Evolutionary conservation across 23 tunicate species (phyloP).

Genomic region (Botrylloides violaceus): DNA sequence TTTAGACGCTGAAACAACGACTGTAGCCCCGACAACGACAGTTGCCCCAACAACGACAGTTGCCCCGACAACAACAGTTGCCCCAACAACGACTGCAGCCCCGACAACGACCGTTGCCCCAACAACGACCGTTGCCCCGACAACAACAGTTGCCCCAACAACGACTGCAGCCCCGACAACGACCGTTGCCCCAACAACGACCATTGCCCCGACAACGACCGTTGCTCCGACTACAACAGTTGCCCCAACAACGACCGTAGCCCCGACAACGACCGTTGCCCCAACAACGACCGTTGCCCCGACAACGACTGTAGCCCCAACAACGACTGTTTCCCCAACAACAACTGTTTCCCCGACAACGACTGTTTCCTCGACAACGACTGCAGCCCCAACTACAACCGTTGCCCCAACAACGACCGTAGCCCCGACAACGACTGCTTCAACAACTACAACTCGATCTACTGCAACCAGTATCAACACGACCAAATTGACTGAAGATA

Average conservation of each 20-base stretch:
- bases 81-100: not conserved
- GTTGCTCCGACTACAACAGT: not conserved
- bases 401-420: not conserved
- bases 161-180: not conserved
- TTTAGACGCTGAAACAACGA: too few relatives aligned
- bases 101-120: not conserved
- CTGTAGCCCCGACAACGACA: too few relatives aligned
- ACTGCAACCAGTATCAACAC: too few relatives aligned
- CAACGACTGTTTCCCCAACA: not conserved
- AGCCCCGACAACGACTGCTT: too few relatives aligned
- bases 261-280: not conserved
- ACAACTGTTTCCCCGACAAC: not conserved
- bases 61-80: not conserved
- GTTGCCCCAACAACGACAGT: too few relatives aligned
- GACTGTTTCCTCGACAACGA: not conserved
- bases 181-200: not conserved
- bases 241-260: not conserved
- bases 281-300: not conserved
- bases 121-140: not conserved
- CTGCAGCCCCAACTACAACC: not conserved
- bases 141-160: not conserved
- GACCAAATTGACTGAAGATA: too few relatives aligned
- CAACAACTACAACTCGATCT: too few relatives aligned
- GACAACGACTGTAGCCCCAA: not conserved
- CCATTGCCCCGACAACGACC: not conserved